phyloP scores from a whole-genome alignment of 2,888 invertebrate genomes.

The Limnephilus rhombicus region DNA sequence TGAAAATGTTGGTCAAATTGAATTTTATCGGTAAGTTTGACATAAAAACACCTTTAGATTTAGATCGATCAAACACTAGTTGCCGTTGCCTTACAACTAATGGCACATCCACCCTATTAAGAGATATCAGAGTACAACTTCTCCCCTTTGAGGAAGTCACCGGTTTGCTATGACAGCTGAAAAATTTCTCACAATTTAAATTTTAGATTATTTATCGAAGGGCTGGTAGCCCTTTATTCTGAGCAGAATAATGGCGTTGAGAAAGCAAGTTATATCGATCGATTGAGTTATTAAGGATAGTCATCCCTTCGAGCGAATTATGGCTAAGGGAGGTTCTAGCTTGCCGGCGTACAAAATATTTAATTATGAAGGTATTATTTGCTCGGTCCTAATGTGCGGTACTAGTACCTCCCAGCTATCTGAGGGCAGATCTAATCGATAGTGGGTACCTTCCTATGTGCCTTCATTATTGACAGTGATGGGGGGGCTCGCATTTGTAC shows the following conservation, averaged over 20 bases:
- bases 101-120: neutral
- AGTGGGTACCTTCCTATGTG: neutral
- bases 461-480: neutral
- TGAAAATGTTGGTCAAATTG: neutral
- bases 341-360: neutral
- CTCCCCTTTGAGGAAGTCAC: neutral
- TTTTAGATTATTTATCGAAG: neutral
- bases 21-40: neutral
- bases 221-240: neutral
- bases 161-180: neutral
- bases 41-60: neutral
- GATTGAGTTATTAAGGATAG: neutral
- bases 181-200: neutral
- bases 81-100: neutral
- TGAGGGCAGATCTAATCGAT: neutral
- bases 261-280: neutral
- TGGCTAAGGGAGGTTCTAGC: neutral
- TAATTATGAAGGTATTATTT: neutral
- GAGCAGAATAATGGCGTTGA: neutral
- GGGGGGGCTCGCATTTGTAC: neutral
- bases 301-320: neutral
- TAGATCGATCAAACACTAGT: slow-evolving; percentile 5
- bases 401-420: neutral
- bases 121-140: neutral
- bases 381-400: neutral